Conservation (phyloP, 2,797 vertebrate species). For the Paguma larvata region DNA sequence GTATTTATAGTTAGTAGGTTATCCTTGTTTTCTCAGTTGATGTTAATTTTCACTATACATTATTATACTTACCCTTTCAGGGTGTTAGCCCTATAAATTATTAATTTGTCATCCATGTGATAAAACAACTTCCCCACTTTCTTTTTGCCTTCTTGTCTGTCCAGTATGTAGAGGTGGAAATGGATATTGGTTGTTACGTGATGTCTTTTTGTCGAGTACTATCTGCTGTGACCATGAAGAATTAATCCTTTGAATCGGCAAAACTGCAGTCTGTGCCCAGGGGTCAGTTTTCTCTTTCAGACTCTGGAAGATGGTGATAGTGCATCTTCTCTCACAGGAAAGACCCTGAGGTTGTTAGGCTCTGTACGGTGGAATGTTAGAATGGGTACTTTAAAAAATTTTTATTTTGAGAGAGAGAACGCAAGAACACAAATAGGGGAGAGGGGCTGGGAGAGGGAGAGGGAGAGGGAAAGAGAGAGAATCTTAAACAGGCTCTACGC, state of each 20-base stretch:
- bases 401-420: no score
- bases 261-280: not conserved
- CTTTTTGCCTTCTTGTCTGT: not conserved
- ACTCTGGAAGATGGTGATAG: not conserved
- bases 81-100: not conserved
- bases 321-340: not conserved
- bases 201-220: not conserved
- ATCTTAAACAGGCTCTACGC: no score
- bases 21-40: not conserved
- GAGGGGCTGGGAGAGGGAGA: no score
- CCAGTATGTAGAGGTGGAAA: not conserved
- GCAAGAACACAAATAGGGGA: no score
- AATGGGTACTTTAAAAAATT: not conserved
- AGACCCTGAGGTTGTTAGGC: not conserved
- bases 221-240: not conserved
- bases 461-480: no score
- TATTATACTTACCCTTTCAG: not conserved
- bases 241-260: not conserved
- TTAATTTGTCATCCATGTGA: slow-evolving; percentile 6
- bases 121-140: not conserved
- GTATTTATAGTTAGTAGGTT: slow-evolving; percentile 33
- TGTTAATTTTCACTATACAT: not conserved
- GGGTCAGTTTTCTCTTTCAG: not conserved
- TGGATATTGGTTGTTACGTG: slow-evolving; percentile 16
- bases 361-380: not conserved